phyloP scores from a whole-genome alignment of 1,140 invertebrate genomes.

The Eurosta solidaginis region DNA sequence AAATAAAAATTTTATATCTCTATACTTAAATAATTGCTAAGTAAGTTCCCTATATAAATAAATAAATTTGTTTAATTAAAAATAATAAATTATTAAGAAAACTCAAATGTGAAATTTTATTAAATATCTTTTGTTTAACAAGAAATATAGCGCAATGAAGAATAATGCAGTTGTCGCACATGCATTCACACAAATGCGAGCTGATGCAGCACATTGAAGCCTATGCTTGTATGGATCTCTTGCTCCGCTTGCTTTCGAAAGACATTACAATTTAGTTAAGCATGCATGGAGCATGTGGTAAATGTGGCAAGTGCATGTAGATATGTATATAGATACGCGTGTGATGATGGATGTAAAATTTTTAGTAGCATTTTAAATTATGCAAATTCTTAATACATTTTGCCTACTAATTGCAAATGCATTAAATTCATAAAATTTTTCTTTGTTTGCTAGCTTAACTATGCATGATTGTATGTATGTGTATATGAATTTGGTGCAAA shows the following conservation, averaged over 20 bases:
- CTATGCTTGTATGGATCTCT: not conserved
- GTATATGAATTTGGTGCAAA: not conserved
- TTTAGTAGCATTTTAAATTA: not conserved
- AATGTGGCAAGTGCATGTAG: not conserved
- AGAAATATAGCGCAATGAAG: no score
- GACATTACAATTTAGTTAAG: not conserved
- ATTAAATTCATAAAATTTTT: not conserved
- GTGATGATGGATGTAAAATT: not conserved
- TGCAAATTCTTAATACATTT: not conserved
- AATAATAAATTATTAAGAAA: no score
- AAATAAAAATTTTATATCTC: conserved; percentile 21
- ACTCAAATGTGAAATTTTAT: not conserved
- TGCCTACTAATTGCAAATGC: not conserved
- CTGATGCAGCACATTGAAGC: not conserved
- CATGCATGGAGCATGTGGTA: not conserved
- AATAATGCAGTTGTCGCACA: no score
- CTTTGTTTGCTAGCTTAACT: not conserved
- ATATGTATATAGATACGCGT: not conserved
- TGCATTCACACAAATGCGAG: not conserved
- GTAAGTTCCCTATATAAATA: not conserved
- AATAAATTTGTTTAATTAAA: not conserved
- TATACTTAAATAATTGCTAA: not conserved
- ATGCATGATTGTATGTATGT: not conserved
- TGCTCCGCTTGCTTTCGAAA: not conserved
- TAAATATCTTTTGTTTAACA: no score